Base-by-base conservation (phyloP, 2,113 vertebrate genomes). In the Psilopsiagon aymara region DNA sequence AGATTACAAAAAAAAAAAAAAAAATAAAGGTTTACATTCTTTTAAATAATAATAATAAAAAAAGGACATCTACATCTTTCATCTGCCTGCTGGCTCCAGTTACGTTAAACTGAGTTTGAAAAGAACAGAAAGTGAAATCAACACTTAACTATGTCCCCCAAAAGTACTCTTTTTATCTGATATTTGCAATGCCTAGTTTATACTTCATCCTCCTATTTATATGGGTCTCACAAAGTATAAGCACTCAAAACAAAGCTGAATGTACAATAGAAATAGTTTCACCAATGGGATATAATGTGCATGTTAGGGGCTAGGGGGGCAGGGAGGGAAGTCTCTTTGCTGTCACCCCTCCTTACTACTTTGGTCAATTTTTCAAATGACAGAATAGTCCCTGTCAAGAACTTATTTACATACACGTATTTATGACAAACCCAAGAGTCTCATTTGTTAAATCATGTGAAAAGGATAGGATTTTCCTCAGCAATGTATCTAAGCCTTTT, bases 41-140 rank as follows among this genome's bases (percentile, higher is more conserved):
- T 84, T 57, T 52, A 76, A 55, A 73, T 23, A 33, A 57, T 28
- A 28, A 52, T 17, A 52, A 47, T 39, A 84, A 87, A 21, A 21
- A 39, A 91, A 49, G 1, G 43, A 31, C 1, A 1, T 41, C 37
- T 90, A 47, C 43, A 67, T 33, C 28, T 82, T 5, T 0, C 8
- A 82, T 31, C 57, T 46, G 7, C 25, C 44, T 82, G 33, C 67
- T 90, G 52, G 39, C 14, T 49, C 33, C 33, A 43, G 33, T 17
- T 39, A 76, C 5, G 33, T 19, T 66, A 81, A 89, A 35, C 8
- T 17, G 27, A 91, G 66, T 21, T 83, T 71, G 37, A 59, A 53
- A 92, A 74, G 27, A 92, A 75, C 3, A 11, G 20, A 15, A 75
- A 85, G 67, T 17, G 9, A 51, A 78, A 78, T 53, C 52, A 44